Evolutionary conservation across 2,797 vertebrate genomes (phyloP), one percentile per base, ranked within the genome.

Genomic region (Pipistrellus nathusii): DNA sequence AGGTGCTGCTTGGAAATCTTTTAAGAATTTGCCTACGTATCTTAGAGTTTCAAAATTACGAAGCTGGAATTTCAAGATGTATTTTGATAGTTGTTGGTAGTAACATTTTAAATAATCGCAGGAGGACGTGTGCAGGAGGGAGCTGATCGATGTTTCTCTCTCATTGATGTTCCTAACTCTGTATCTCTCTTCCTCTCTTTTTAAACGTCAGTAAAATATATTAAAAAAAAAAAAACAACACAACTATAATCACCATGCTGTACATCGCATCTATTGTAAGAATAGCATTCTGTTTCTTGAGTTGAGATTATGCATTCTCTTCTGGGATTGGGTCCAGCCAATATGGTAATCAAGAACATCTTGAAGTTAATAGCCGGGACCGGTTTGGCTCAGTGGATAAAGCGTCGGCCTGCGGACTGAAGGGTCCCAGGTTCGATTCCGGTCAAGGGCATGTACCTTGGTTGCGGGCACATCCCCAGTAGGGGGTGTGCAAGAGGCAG

Each of bases 41-140:
- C 18, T 88, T 90, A 59, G 27, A 55, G 46, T 53, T 89, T 73
- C 48, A 85, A 73, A 91, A 81, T 93, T 84, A 77, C 8, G 35
- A 77, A 73, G 41, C 68, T 78, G 13, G 76, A 89, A 86, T 57
- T 57, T 72, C 57, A 85, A 0, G 80, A 51, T 66, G 35, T 71
- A 78, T 82, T 81, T 46, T 32, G 25, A 59, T 57, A 69, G 44
- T 46, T 48, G 32, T 38, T 83, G n/a, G 0, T 72, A 64, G 9
- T 25, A 23, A 11, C 69, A 55, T 44, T 85, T 85, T 59, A 85
- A 85, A 35, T 93, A 66, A 59, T 35, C 41, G 23, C 68, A 90
- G 46, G 11, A 13, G 11, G 11, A 12, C 9, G 46, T 46, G 11
- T 46, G 46, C 46, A 12, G 38, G 38, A 41, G 38, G 38, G 38